Conservation (phyloP, 1,140 invertebrate species). For the Philotrypesis tridentata region DNA sequence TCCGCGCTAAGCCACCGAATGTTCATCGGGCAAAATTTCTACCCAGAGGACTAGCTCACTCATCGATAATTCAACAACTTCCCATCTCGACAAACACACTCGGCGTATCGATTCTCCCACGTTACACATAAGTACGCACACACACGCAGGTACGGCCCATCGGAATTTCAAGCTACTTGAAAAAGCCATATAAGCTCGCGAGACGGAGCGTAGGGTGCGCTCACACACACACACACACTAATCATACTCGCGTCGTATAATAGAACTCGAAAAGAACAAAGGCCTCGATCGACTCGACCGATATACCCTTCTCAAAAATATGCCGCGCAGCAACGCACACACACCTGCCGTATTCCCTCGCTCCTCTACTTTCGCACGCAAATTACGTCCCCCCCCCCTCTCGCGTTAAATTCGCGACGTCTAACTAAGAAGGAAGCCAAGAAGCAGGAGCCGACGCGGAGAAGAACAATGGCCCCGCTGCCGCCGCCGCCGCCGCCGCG, state of each 20-base stretch:
- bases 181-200: background rate
- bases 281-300: background rate
- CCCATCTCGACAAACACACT: too few species aligned
- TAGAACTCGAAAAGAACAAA: background rate
- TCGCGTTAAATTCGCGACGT: background rate
- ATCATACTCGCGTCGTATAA: background rate
- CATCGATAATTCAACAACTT: background rate
- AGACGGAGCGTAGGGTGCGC: background rate
- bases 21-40: too few species aligned
- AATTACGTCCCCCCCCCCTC: constrained; percentile 22
- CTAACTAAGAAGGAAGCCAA: background rate
- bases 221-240: background rate
- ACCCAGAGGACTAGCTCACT: too few species aligned
- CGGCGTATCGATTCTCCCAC: background rate
- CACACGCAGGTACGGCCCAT: background rate
- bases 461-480: constrained; percentile 35
- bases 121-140: too few species aligned
- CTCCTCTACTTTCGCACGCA: constrained; percentile 24
- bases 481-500: too few species aligned
- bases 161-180: background rate
- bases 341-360: constrained; percentile 7
- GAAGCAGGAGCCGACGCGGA: background rate
- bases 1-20: too few species aligned
- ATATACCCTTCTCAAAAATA: background rate
- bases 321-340: background rate